Conservation (phyloP, 2,888 invertebrate species). For the Ephialtes manifestator region DNA sequence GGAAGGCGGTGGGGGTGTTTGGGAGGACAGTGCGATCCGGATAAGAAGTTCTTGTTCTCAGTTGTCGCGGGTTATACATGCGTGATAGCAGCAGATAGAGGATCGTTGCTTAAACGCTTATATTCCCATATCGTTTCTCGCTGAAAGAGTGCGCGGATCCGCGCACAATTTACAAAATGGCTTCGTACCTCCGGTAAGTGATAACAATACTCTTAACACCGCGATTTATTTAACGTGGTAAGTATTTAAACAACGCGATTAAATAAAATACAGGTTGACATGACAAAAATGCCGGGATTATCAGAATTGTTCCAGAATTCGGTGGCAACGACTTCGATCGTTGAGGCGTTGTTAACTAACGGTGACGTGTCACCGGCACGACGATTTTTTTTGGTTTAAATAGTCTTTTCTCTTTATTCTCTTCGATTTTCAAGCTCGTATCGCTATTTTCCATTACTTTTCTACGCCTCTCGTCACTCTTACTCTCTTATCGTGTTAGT, state of each 20-base stretch:
- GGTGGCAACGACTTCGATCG: background rate
- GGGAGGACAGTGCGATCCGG: background rate
- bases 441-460: background rate
- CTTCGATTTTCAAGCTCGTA: background rate
- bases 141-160: conserved; percentile 24
- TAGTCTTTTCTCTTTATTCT: conserved; percentile 9
- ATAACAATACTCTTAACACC: conserved; percentile 39
- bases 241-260: background rate
- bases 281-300: background rate
- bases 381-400: too few species aligned
- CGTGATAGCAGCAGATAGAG: conserved; percentile 27
- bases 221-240: background rate
- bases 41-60: conserved; percentile 14
- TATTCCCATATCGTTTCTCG: conserved; percentile 11
- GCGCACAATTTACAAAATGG: conserved; percentile 76
- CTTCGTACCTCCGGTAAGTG: conserved; percentile 79
- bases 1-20: background rate
- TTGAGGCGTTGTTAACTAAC: conserved; percentile 67
- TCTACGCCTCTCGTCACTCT: background rate
- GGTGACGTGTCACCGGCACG: conserved; percentile 77
- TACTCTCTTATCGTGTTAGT: conserved; percentile 26
- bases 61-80: conserved; percentile 26
- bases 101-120: background rate
- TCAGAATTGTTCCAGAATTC: background rate
- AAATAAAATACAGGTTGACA: background rate